These are phyloP conservation scores for Microplitis deprimator DNA, from an alignment of 2,888 invertebrate genomes.

Conservation along the genomic window DNA sequence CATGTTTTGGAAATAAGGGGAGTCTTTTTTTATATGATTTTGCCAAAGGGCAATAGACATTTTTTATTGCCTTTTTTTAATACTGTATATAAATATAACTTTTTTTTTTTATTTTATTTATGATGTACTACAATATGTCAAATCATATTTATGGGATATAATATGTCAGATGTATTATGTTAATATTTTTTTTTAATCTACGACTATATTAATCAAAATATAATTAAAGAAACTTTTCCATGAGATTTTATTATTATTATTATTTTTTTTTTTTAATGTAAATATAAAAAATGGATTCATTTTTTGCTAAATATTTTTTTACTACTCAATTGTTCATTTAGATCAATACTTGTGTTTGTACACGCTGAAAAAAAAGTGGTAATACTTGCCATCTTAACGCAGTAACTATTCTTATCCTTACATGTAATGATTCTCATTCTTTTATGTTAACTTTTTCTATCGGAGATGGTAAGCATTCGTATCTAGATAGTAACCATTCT, in stretches of 20 bases:
- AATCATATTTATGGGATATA: not conserved
- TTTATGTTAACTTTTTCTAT: too few species aligned
- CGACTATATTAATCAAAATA: not conserved
- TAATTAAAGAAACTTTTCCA: not conserved
- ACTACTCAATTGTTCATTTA: too few species aligned
- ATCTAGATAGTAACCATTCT: too few species aligned
- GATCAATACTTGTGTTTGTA: too few species aligned
- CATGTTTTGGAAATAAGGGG: slow-evolving; percentile 22
- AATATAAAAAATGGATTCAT: too few species aligned
- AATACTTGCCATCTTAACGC: too few species aligned
- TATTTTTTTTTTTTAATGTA: not conserved
- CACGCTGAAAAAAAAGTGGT: too few species aligned
- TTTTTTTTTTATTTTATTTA: not conserved
- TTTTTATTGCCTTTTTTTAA: slow-evolving; percentile 20
- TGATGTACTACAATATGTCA: slow-evolving; percentile 9
- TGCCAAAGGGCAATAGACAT: slow-evolving; percentile 44
- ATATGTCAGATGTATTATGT: not conserved
- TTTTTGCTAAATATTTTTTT: too few species aligned
- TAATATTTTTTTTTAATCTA: not conserved
- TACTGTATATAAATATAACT: not conserved
- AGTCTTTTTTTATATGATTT: slow-evolving; percentile 36
- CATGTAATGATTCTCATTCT: too few species aligned
- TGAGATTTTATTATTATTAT: not conserved
- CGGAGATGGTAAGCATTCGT: too few species aligned
- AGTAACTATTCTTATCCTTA: too few species aligned